These are phyloP conservation scores for Limnephilus marmoratus DNA, from an alignment of 2,888 invertebrate genomes.

Conservation along the genomic window DNA sequence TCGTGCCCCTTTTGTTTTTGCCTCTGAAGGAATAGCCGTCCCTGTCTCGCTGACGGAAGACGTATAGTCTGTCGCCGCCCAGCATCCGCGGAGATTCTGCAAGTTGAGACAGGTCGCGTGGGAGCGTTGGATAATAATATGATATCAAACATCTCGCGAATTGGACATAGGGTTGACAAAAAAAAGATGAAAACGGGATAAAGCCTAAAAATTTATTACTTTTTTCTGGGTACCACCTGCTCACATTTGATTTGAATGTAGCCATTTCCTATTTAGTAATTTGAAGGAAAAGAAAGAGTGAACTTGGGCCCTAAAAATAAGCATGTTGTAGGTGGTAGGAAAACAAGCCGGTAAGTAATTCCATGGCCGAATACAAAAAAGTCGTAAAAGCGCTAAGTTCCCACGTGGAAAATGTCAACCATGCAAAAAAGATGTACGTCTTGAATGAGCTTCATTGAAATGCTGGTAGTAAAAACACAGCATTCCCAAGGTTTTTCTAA, in stretches of 20 bases:
- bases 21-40: neutral
- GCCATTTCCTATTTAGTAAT: too few relatives aligned
- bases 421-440: neutral
- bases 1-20: constrained; percentile 36
- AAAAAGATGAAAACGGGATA: neutral
- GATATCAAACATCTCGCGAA: constrained; percentile 15
- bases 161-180: constrained; percentile 23
- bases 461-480: neutral
- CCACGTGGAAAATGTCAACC: neutral
- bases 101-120: constrained; percentile 51
- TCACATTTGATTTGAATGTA: neutral
- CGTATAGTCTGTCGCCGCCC: constrained; percentile 7
- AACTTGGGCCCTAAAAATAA: too few relatives aligned
- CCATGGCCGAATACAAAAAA: neutral
- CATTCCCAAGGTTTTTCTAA: neutral
- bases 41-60: neutral
- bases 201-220: neutral
- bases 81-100: constrained; percentile 45
- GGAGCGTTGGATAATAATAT: constrained; percentile 36
- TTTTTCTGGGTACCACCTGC: neutral
- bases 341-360: too few relatives aligned
- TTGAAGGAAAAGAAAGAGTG: too few relatives aligned
- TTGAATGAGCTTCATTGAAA: neutral
- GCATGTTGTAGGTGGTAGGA: too few relatives aligned
- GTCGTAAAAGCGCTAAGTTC: neutral